Evolutionary conservation across 2,888 invertebrate species (phyloP), one percentile per base, ranked within the genome.

Genomic region (Quadriops clusia): DNA sequence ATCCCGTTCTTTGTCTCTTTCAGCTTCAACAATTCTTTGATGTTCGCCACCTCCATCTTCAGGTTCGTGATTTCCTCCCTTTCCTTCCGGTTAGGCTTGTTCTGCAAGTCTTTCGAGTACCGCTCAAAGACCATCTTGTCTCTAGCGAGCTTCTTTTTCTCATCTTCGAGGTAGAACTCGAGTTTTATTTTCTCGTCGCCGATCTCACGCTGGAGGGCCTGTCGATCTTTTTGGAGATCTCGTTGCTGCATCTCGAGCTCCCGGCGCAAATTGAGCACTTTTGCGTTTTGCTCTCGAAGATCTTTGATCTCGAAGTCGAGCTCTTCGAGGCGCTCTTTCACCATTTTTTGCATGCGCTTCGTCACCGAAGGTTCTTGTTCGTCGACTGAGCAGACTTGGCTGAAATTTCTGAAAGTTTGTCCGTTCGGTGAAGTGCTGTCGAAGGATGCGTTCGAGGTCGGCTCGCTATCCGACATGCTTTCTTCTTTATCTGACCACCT

Each of bases 1-100:
- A 79, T 72, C 4, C 77, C 74, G 49, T 77, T 77, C 46, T 75
- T 72, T 9, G 74, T 72, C 45, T 85, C 84, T 58, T 80, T 83
- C n/a, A 72, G 53, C 49, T 71, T 72, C 10, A 78, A 61, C 41
- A 81, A 76, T 38, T 76, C 73, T 53, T 72, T 75, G 1, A 81
- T 55, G 23, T 71, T 66, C 30, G 63, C 68, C 17, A 84, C 56
- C 57, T 81, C 74, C 33, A 74, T 70, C 45, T 71, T 78, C 6
- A 82, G 56, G 39, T 61, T 64, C 2, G 68, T 57, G 7, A 79
- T 67, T 58, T 83, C 81, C 49, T 76, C 77, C 40, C 77, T 72
- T 36, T 81, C 81, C 50, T 75, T 74, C 48, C 71, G 76, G 34
- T 61, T 70, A 1, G 74, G 64, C 35, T 70, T 63, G n/a, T 73